Base-by-base conservation (phyloP, 2,888 invertebrate species). In the Orchesellides sinensis region DNA sequence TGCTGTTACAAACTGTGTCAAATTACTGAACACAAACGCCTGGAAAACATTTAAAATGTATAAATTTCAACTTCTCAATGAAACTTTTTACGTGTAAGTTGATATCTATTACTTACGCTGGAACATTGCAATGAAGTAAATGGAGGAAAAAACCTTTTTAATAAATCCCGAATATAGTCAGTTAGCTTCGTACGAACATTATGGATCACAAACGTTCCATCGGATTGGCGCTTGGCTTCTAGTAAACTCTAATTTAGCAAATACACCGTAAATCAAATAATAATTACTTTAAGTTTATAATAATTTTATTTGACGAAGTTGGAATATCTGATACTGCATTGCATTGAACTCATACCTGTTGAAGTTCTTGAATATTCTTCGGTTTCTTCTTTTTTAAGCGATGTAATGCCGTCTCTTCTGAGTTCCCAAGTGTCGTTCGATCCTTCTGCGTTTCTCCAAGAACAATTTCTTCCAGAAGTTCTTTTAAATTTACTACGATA, bases 11-110 rank as follows among this genome's bases (percentile, higher is more conserved):
- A 81, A 17, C 4, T 59, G 68, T n/a, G 10, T 59, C 5, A 74
- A 61, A 27, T 81, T 74, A n/a, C 3, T 45, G 40, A 52, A 81
- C 6, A 81, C 69, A 40, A 69, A 81, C 21, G 59, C 19, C 81
- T 81, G 19, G 17, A 61, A 25, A 52, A 29, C 0, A 63, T 29
- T 49, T n/a, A 6, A 21, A 32, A 6, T 32, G n/a, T 17, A 35
- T 29, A 35, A 63, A 32, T 2, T n/a, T 52, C 17, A 10, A 54
- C 27, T 19, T n/a, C 21, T 21, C 17, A 2, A 54, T 72, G 14
- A 73, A 32, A 40, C 35, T 23, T 21, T 10, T 3, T 17, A 59
- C 10, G 14, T 40, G 54, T 6, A 5, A 40, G n/a, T n/a, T 14
- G 40, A n/a, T 6, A 32, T 10, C n/a, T 14, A 40, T 2, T 40